Conservation (phyloP, 1,140 invertebrate species). For the Dreissena rostriformis region DNA sequence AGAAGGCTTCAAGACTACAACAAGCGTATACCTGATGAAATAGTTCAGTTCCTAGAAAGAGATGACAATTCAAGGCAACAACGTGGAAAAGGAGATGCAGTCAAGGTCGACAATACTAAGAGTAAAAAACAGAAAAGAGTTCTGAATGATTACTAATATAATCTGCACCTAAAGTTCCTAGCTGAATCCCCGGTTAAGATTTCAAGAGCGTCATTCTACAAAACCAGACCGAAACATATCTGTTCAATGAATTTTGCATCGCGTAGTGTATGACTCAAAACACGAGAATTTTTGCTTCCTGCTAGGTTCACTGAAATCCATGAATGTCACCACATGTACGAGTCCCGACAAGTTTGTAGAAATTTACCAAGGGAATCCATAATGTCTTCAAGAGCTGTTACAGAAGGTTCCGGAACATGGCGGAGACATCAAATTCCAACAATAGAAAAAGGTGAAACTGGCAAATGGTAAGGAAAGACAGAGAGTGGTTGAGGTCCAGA, state of each 20-base stretch:
- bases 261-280: conserved; percentile 16
- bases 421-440: conserved; percentile 26
- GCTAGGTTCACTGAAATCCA: background rate
- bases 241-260: conserved; percentile 14
- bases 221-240: background rate
- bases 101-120: background rate
- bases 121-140: background rate
- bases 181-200: conserved; percentile 4
- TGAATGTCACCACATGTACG: conserved; percentile 1
- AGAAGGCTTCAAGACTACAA: background rate
- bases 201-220: background rate
- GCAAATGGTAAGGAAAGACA: conserved; percentile 24
- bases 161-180: background rate
- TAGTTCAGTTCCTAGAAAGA: background rate
- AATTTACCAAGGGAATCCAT: background rate
- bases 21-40: background rate
- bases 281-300: conserved; percentile 29
- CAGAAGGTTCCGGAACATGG: background rate
- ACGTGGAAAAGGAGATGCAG: conserved; percentile 2
- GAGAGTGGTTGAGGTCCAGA: background rate
- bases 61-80: conserved; percentile 4
- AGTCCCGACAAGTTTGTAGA: conserved; percentile 37
- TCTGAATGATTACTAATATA: conserved; percentile 1
- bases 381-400: background rate
- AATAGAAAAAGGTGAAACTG: conserved; percentile 40